Evolutionary conservation across 2,888 invertebrate species (phyloP).

Genomic region (Agonopterix subpropinquella): DNA sequence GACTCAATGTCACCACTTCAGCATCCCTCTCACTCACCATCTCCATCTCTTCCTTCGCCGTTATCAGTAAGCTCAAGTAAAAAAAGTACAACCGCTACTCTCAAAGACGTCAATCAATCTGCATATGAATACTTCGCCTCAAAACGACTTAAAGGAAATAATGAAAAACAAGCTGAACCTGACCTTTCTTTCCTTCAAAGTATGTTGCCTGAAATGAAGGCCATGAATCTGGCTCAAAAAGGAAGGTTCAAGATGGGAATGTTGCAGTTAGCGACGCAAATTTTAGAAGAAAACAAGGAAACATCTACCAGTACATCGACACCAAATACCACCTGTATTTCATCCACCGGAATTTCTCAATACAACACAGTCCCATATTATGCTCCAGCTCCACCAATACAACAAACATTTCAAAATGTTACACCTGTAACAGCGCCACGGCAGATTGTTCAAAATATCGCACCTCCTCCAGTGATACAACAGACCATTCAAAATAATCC

Average conservation of each 20-base stretch:
- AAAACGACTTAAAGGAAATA: conserved; percentile 12
- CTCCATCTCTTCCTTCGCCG: conserved; percentile 4
- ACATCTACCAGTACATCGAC: conserved; percentile 9
- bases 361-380: conserved; percentile 10
- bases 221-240: conserved; percentile 14
- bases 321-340: conserved; percentile 12
- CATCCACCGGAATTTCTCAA: conserved; percentile 15
- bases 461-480: conserved; percentile 12
- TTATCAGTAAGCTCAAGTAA: conserved; percentile 5
- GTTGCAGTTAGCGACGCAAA: conserved; percentile 10
- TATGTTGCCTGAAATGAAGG: conserved; percentile 13
- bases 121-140: conserved; percentile 7
- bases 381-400: conserved; percentile 14
- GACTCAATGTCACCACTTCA: conserved; percentile 9
- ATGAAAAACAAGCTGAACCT: conserved; percentile 10
- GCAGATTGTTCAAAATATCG: conserved; percentile 14
- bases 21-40: conserved; percentile 6
- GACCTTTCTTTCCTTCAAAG: conserved; percentile 11
- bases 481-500: conserved; percentile 5
- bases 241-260: conserved; percentile 12
- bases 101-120: conserved; percentile 6
- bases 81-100: conserved; percentile 5
- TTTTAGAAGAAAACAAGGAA: conserved; percentile 8
- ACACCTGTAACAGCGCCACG: conserved; percentile 13
- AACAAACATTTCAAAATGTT: conserved; percentile 14